Percentiles rank a stretch among this genome's conserved stretches.
Conservation (phyloP, 1,140 invertebrate species). For the Saccostrea cuccullata region DNA sequence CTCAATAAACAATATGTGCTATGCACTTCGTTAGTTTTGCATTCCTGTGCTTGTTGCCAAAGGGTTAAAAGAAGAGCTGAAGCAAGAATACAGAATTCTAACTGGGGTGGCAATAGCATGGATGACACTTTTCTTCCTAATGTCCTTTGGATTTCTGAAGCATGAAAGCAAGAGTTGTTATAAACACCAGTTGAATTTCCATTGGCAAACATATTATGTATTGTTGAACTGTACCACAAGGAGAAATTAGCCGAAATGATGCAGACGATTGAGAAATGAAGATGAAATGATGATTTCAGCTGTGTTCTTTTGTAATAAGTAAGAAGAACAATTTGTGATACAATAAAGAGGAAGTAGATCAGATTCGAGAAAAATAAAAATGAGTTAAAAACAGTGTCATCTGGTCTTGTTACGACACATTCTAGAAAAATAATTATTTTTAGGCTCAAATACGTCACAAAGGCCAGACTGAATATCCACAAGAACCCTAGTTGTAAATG, state of each 20-base stretch:
- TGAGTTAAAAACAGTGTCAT: background rate
- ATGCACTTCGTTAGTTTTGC: background rate
- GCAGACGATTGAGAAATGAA: background rate
- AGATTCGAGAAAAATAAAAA: too few relatives aligned
- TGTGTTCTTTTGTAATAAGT: background rate
- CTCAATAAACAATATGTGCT: background rate
- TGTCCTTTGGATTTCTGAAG: background rate
- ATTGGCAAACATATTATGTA: background rate
- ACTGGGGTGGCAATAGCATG: background rate
- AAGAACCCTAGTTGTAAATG: background rate
- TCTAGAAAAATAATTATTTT: background rate
- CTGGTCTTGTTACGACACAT: background rate
- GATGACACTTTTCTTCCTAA: background rate
- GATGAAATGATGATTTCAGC: background rate
- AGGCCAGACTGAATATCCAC: background rate
- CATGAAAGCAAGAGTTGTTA: background rate
- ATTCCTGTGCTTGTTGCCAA: background rate
- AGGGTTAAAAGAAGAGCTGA: background rate
- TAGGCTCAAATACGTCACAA: background rate
- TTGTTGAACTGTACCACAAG: background rate
- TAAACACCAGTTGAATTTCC: background rate
- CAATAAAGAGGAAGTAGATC: background rate
- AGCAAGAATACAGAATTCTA: constrained; percentile 4
- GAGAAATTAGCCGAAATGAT: background rate
- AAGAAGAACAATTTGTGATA: background rate